A percentile compares a stretch with the other conserved stretches of the same genome.
These are phyloP conservation scores for Calcarius lapponicus DNA, from an alignment of 2,797 vertebrate species.

Conservation along the genomic window DNA sequence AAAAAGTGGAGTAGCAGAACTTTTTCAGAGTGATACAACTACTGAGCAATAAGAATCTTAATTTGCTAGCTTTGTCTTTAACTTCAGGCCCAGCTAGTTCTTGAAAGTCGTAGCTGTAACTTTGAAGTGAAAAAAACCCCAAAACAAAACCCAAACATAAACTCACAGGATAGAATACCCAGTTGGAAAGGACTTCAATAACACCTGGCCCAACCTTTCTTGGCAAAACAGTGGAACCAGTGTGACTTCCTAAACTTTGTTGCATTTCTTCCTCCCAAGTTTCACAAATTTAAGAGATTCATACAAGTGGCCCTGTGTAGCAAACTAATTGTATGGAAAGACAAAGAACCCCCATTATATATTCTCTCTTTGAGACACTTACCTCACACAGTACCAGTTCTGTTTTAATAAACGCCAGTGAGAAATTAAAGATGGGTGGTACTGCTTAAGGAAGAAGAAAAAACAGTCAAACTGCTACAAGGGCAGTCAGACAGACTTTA, in stretches of 20 bases:
- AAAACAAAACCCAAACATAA: fast-evolving
- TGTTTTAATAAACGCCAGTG: neutral
- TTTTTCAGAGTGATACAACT: neutral
- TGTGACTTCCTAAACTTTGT: neutral
- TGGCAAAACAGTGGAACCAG: neutral
- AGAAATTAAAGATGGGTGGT: neutral
- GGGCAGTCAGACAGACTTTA: neutral
- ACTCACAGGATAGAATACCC: neutral
- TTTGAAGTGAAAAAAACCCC: neutral
- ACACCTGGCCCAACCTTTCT: neutral
- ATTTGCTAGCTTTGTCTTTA: neutral
- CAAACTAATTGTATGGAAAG: neutral
- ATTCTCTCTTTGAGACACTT: neutral
- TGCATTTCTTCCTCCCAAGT: neutral
- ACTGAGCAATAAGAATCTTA: neutral
- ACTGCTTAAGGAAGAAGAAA: neutral
- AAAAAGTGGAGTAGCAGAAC: neutral
- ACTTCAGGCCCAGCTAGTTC: neutral
- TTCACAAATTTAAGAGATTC: neutral
- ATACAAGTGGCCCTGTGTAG: neutral
- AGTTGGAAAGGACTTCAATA: neutral
- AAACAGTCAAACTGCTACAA: neutral
- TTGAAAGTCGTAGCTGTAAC: neutral
- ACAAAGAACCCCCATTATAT: too few species aligned
- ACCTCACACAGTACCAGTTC: fast-evolving